Evolutionary conservation across 2,797 vertebrate species (phyloP).

Genomic region (Siniperca undulata): DNA sequence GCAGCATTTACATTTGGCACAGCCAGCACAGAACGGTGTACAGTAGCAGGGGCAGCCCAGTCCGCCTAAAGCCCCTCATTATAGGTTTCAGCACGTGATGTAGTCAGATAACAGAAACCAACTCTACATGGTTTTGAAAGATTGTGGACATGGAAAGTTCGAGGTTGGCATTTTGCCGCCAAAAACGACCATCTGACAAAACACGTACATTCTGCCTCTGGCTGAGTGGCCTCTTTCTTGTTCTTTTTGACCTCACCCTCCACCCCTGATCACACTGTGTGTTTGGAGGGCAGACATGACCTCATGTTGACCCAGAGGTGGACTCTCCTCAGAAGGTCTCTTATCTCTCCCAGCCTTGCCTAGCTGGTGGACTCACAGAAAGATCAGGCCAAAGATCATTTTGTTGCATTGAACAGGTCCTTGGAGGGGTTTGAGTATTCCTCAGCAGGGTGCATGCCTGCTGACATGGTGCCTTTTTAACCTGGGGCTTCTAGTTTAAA

Average conservation of each 20-base stretch:
- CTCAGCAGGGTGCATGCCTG: neutral
- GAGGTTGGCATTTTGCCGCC: neutral
- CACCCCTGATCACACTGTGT: neutral
- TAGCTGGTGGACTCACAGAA: neutral
- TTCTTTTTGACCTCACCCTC: neutral
- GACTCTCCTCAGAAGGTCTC: slow-evolving; percentile 24
- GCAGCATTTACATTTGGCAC: too few species aligned
- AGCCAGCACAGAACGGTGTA: neutral
- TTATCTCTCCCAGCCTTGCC: slow-evolving; percentile 50
- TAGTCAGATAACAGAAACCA: neutral
- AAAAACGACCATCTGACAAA: neutral
- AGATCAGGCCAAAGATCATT: neutral
- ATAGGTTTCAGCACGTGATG: neutral
- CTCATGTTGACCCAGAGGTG: neutral
- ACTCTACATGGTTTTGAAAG: neutral
- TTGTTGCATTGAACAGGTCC: neutral
- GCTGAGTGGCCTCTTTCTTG: neutral
- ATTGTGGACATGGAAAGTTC: neutral
- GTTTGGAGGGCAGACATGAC: slow-evolving; percentile 6
- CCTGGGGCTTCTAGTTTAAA: neutral
- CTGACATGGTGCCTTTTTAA: neutral
- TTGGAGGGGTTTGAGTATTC: neutral
- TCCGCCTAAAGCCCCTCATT: neutral
- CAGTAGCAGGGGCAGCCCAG: neutral
- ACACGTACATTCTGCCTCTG: neutral